Conservation (phyloP, 30 jellyfish, hydroid and myxozoan species). For the Turritopsis rubra region DNA sequence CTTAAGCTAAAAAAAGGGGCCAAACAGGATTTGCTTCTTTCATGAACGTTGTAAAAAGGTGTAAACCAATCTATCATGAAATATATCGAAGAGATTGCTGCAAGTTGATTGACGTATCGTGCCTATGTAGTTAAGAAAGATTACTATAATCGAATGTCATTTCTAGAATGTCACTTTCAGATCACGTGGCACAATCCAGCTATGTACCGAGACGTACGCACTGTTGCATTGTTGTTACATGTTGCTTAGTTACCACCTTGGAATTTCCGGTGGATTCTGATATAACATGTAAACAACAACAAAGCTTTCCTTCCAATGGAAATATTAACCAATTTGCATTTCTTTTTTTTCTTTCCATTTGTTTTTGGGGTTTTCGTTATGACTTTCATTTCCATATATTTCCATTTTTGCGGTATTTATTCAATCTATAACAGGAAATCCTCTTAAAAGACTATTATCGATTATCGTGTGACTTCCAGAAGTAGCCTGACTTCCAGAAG, state of each 20-base stretch:
- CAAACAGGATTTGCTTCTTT: too few species aligned
- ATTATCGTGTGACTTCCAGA: not conserved
- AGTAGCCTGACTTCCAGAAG: not conserved
- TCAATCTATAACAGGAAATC: not conserved
- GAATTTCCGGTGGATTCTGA: not conserved
- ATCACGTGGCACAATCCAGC: not conserved
- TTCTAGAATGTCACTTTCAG: too few species aligned
- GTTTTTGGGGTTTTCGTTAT: not conserved
- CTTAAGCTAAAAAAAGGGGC: too few species aligned
- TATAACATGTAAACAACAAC: not conserved
- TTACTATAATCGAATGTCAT: too few species aligned
- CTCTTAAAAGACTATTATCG: not conserved
- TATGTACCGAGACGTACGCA: not conserved
- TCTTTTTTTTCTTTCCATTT: not conserved
- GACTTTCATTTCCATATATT: not conserved
- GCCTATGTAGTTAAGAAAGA: too few species aligned
- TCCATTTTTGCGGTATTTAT: not conserved
- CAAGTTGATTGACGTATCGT: too few species aligned
- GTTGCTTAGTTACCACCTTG: not conserved
- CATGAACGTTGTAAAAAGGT: too few species aligned
- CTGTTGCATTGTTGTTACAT: not conserved
- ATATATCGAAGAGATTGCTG: too few species aligned
- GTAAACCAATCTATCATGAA: too few species aligned
- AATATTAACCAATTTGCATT: not conserved
- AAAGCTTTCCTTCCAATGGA: not conserved